Percentiles rank a stretch among this genome's conserved stretches.
Conservation (phyloP, 2,797 vertebrate genomes). For the Chelonia mydas region DNA sequence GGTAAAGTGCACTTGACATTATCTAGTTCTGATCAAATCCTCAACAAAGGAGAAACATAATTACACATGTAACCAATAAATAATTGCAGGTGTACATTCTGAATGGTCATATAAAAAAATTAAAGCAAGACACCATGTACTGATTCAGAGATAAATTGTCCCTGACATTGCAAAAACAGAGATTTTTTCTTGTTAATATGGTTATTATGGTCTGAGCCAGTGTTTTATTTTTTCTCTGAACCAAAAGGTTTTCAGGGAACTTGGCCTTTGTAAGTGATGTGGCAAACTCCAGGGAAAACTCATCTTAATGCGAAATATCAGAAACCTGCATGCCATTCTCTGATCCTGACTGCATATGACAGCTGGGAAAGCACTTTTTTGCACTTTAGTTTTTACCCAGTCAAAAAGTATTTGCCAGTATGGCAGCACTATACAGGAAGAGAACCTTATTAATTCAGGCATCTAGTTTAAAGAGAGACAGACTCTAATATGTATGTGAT, state of each 20-base stretch:
- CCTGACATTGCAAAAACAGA: neutral
- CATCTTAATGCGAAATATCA: neutral
- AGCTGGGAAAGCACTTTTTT: conserved; percentile 70
- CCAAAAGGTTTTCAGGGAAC: neutral
- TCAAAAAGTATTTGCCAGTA: conserved; percentile 70
- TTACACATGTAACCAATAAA: neutral
- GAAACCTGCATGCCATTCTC: conserved; percentile 48
- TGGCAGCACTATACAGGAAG: conserved; percentile 32
- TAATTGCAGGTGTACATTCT: neutral
- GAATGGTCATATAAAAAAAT: neutral
- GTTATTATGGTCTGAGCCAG: neutral
- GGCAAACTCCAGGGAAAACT: conserved; percentile 26
- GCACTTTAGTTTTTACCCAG: conserved; percentile 67
- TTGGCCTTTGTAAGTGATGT: neutral
- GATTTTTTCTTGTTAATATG: neutral
- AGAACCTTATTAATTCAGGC: conserved; percentile 70
- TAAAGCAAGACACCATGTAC: neutral
- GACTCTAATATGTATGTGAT: conserved; percentile 54
- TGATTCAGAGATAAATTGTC: neutral
- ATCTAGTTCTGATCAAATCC: neutral
- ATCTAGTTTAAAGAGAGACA: conserved; percentile 63
- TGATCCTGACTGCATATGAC: conserved; percentile 71
- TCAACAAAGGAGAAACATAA: neutral
- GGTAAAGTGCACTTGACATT: neutral
- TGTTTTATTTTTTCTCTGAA: neutral